Percentiles rank a stretch among this genome's conserved stretches.
Evolutionary conservation across 2,888 invertebrate genomes (phyloP).

Genomic region (Artemia sinica): DNA sequence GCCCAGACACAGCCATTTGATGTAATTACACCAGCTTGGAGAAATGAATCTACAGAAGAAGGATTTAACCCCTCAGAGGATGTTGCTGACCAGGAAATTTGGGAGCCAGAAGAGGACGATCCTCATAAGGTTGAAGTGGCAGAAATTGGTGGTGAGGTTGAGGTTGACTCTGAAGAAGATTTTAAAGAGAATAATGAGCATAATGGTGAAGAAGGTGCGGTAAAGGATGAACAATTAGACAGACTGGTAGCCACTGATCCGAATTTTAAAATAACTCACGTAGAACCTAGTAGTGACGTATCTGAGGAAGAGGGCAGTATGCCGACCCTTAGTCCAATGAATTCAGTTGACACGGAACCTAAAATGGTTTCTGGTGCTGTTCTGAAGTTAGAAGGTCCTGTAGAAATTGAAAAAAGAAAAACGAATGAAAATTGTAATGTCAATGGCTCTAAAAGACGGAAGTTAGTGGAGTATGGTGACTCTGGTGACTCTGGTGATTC

Average conservation of each 20-base stretch:
- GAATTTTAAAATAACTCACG: background rate
- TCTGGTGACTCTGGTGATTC: too few relatives aligned
- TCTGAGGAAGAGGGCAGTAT: background rate
- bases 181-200: background rate
- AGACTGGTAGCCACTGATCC: background rate
- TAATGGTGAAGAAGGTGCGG: background rate
- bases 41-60: background rate
- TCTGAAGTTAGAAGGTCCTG: background rate
- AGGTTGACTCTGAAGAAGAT: background rate
- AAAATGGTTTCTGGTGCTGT: background rate
- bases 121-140: background rate
- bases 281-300: background rate
- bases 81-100: background rate
- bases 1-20: background rate
- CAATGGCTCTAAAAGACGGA: background rate
- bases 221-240: background rate
- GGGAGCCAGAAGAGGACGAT: background rate
- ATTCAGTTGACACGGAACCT: background rate
- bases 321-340: too few relatives aligned
- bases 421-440: background rate
- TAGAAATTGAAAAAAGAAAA: background rate
- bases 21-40: conserved; percentile 10
- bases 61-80: background rate
- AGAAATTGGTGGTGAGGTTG: conserved; percentile 5
- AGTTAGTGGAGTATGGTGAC: background rate